A percentile compares a stretch with the other conserved stretches of the same genome.
Conservation (phyloP, 2,888 invertebrate genomes). For the Incurvaria masculella region DNA sequence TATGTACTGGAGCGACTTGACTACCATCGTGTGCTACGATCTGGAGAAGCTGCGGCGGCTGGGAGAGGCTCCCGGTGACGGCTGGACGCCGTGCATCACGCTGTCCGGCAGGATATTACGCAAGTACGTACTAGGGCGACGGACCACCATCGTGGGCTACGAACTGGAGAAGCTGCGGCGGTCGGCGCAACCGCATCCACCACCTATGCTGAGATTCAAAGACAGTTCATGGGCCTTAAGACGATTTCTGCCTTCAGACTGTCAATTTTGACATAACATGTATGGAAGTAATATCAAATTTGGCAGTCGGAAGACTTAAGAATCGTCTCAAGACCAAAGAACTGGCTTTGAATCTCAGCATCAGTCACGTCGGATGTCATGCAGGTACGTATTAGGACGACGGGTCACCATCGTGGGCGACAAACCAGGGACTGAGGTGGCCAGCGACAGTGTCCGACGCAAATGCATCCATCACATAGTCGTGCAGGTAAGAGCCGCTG, state of each 20-base stretch:
- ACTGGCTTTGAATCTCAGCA: too few species aligned
- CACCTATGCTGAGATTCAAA: too few species aligned
- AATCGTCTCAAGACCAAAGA: too few species aligned
- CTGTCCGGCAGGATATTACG: constrained; percentile 87
- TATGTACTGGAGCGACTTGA: constrained; percentile 94
- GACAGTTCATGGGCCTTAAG: too few species aligned
- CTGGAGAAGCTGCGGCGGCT: constrained; percentile 77
- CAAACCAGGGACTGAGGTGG: constrained; percentile 85
- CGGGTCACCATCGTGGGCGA: constrained; percentile 90
- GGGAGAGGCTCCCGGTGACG: constrained; percentile 52
- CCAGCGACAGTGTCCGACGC: constrained; percentile 72
- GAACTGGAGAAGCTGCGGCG: constrained; percentile 85
- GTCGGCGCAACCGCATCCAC: constrained; percentile 78
- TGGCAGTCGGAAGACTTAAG: too few species aligned
- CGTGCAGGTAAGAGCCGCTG: too few species aligned
- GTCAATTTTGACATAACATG: too few species aligned
- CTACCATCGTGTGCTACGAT: constrained; percentile 92
- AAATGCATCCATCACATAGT: constrained; percentile 92
- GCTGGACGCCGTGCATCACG: constrained; percentile 82
- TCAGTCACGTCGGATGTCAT: constrained; percentile 90
- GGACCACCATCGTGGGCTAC: constrained; percentile 90
- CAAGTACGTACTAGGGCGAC: constrained; percentile 75
- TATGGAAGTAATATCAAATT: too few species aligned
- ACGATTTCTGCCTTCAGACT: too few species aligned
- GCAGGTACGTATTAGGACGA: constrained; percentile 75